Conservation (phyloP, 2,113 vertebrate genomes). For the Dicaeum eximium region DNA sequence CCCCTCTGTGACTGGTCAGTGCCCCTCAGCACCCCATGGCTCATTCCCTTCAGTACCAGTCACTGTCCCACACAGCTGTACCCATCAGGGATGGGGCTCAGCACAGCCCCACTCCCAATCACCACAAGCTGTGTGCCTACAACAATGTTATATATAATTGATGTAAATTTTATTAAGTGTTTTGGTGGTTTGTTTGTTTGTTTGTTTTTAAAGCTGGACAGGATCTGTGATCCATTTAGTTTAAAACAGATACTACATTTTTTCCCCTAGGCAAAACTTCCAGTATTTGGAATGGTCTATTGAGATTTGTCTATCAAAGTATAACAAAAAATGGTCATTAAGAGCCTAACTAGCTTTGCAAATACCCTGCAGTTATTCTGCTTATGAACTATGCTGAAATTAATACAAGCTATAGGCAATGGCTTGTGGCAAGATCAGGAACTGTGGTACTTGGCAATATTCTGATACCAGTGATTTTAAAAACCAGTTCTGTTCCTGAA, state of each 20-base stretch:
- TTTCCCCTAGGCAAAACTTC: background rate
- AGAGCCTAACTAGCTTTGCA: slow-evolving; percentile 4
- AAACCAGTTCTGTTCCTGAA: background rate
- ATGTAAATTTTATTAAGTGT: background rate
- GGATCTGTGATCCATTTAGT: background rate
- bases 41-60: no score
- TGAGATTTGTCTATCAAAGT: slow-evolving; percentile 12
- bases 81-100: no score
- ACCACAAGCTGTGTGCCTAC: no score
- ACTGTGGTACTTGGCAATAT: background rate
- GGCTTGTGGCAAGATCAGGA: slow-evolving; percentile 29
- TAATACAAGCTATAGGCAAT: background rate
- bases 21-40: no score
- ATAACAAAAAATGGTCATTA: background rate
- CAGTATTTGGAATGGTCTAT: background rate
- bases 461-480: background rate
- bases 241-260: background rate
- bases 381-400: slow-evolving; percentile 45
- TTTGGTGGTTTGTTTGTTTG: background rate
- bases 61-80: no score
- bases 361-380: slow-evolving; percentile 37
- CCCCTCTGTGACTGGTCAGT: no score
- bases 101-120: no score
- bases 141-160: background rate
- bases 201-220: background rate